Evolutionary conservation across 2,113 vertebrate species (phyloP).

Genomic region (Diphyllodes magnificus): DNA sequence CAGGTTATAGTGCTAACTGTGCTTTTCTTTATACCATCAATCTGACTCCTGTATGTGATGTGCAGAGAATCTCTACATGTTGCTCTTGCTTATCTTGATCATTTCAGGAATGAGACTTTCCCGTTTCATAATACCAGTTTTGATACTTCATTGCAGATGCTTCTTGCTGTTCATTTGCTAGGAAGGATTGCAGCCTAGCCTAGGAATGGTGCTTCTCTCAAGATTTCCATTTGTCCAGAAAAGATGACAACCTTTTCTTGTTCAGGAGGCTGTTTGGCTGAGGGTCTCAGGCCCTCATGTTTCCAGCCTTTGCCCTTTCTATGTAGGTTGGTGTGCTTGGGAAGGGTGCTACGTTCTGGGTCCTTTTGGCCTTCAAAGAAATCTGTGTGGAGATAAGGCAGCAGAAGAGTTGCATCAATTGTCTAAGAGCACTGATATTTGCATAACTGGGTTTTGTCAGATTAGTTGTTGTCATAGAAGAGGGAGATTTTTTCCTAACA

Average conservation of each 20-base stretch:
- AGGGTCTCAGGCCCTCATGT: not conserved
- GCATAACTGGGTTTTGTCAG: not conserved
- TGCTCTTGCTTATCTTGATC: not conserved
- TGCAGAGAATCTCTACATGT: not conserved
- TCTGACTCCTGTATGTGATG: not conserved
- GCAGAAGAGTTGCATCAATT: not conserved
- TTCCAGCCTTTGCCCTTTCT: not conserved
- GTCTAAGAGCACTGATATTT: not conserved
- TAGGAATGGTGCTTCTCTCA: not conserved
- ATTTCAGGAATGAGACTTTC: not conserved
- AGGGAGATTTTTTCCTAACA: not conserved
- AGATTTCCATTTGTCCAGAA: not conserved
- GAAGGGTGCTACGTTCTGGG: not conserved
- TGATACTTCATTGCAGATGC: not conserved
- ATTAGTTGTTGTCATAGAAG: not conserved
- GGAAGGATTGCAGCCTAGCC: not conserved
- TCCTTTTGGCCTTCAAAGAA: not conserved
- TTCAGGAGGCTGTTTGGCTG: not conserved
- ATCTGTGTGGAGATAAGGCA: not conserved
- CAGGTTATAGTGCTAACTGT: not conserved
- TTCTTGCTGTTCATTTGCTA: not conserved
- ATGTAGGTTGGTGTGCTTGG: not conserved
- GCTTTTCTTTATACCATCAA: not conserved
- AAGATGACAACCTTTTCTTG: not conserved
- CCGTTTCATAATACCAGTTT: not conserved